Evolutionary conservation across 2,888 invertebrate species (phyloP).

Genomic region (Orgyia antiqua): DNA sequence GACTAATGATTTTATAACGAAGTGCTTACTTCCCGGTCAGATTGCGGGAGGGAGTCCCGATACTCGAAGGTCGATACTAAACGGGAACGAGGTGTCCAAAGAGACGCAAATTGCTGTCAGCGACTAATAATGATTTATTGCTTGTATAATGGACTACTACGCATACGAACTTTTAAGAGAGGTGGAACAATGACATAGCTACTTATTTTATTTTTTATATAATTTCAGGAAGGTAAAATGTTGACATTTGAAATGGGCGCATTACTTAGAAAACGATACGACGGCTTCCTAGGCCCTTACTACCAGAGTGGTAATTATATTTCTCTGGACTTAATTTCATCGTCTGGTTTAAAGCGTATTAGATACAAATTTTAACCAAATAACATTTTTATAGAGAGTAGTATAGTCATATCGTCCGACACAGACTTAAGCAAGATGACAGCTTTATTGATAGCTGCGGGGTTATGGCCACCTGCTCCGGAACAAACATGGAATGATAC

Average conservation of each 20-base stretch:
- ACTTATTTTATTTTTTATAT: slow-evolving; percentile 15
- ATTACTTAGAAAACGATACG: slow-evolving; percentile 73
- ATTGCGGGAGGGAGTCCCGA: slow-evolving; percentile 43
- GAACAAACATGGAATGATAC: slow-evolving; percentile 71
- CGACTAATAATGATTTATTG: slow-evolving; percentile 70
- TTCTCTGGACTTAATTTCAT: neutral
- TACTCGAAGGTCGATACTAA: slow-evolving; percentile 58
- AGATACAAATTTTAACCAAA: no score
- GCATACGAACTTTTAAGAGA: no score
- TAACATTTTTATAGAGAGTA: slow-evolving; percentile 37
- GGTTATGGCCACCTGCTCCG: slow-evolving; percentile 80
- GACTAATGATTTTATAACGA: slow-evolving; percentile 54
- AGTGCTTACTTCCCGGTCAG: slow-evolving; percentile 54
- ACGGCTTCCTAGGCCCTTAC: slow-evolving; percentile 64
- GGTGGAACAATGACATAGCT: no score
- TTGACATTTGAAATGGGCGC: slow-evolving; percentile 76
- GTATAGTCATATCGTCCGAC: slow-evolving; percentile 80
- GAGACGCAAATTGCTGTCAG: slow-evolving; percentile 50
- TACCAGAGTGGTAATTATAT: slow-evolving; percentile 53
- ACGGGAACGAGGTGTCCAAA: slow-evolving; percentile 57
- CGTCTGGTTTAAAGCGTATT: no score
- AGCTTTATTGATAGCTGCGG: slow-evolving; percentile 83
- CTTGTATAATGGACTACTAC: no score
- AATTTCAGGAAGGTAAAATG: slow-evolving; percentile 74
- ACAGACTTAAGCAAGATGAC: slow-evolving; percentile 87